Percentiles rank a stretch among this genome's conserved stretches.
phyloP scores from a whole-genome alignment of 53 echinoderm and acorn worm species.

The Holothuria leucospilota region DNA sequence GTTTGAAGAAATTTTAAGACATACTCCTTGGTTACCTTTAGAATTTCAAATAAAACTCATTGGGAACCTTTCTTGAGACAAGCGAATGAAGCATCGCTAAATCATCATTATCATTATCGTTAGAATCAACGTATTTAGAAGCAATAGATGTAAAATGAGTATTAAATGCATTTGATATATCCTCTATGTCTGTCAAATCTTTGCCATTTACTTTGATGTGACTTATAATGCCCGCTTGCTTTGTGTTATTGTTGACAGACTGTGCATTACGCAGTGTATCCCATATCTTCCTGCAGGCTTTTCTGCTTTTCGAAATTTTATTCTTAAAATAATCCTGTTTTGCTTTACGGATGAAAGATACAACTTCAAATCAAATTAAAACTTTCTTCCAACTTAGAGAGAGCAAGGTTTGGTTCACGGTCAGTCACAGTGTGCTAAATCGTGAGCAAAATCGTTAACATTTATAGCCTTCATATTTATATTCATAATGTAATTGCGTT shows the following conservation, averaged over 20 bases:
- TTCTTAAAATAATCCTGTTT: slow-evolving; percentile 2
- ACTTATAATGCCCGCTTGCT: slow-evolving; percentile 9
- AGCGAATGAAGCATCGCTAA: neutral
- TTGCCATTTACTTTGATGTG: neutral
- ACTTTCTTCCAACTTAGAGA: neutral
- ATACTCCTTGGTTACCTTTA: neutral
- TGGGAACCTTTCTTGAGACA: slow-evolving; percentile 1
- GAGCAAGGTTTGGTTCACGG: too few relatives aligned
- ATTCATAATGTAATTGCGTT: neutral
- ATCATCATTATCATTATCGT: neutral
- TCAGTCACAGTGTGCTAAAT: neutral
- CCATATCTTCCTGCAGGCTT: neutral
- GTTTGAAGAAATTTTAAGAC: slow-evolving; percentile 5
- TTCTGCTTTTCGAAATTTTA: neutral
- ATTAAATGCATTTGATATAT: too few relatives aligned
- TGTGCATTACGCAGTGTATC: neutral
- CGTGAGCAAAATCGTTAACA: neutral
- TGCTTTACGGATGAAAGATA: neutral
- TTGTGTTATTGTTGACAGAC: neutral
- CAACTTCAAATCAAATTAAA: neutral
- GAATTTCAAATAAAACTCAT: neutral
- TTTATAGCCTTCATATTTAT: neutral
- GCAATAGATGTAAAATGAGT: too few relatives aligned
- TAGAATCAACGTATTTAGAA: neutral
- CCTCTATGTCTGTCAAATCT: too few relatives aligned